Conservation (phyloP, 2,113 vertebrate genomes). For the human region DNA sequence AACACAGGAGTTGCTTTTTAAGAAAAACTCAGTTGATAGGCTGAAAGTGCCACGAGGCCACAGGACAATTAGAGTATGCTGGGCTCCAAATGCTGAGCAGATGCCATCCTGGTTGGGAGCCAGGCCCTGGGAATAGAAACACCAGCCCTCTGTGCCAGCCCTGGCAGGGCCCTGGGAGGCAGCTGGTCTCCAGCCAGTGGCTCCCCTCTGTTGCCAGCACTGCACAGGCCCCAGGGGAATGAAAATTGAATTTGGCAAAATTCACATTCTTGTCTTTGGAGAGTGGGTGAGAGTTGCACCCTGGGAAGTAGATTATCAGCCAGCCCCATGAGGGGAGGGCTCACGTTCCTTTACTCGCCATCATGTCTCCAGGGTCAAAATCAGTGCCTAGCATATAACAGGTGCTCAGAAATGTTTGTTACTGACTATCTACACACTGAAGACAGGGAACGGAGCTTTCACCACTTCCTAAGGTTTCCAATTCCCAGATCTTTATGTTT, state of each 20-base stretch:
- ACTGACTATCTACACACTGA: background rate
- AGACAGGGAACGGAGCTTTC: background rate
- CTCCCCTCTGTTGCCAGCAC: background rate
- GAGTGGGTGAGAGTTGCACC: background rate
- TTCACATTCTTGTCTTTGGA: background rate
- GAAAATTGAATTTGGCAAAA: constrained; percentile 31
- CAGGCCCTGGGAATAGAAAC: constrained; percentile 54
- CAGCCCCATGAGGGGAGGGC: background rate
- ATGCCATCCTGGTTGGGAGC: constrained; percentile 51
- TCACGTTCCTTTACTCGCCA: background rate
- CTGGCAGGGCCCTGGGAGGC: background rate
- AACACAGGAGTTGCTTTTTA: constrained; percentile 2
- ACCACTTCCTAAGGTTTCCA: background rate
- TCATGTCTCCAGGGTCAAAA: background rate
- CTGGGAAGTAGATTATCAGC: background rate
- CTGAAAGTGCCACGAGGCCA: background rate
- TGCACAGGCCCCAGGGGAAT: background rate
- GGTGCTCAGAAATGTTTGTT: background rate
- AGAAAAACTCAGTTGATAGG: constrained; percentile 11
- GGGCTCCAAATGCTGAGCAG: constrained; percentile 40
- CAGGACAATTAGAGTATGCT: background rate
- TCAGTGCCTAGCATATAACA: background rate
- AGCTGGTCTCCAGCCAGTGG: constrained; percentile 39
- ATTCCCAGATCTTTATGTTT: background rate
- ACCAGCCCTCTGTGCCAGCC: background rate